A percentile compares a stretch with the other conserved stretches of the same genome.
phyloP scores from a whole-genome alignment of 2,888 invertebrate species.

The Coleophora deauratella region DNA sequence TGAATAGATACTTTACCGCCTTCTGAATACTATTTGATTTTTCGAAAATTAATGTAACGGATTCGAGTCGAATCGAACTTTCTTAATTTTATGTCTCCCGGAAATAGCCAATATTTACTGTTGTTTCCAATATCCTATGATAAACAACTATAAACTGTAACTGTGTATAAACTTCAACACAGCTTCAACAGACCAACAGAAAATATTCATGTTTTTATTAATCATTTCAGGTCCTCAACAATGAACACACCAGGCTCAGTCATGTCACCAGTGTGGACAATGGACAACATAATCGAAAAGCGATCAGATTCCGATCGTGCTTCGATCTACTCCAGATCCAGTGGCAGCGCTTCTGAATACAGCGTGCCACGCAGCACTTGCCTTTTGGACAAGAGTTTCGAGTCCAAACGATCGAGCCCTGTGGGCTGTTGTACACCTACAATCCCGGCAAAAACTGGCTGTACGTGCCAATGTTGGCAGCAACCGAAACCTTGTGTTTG shows the following conservation, averaged over 20 bases:
- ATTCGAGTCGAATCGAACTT: too few species aligned
- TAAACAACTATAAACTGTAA: too few species aligned
- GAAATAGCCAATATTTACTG: too few species aligned
- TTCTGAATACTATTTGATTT: too few species aligned
- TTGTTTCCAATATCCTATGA: too few species aligned
- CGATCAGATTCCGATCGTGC: slow-evolving; percentile 74
- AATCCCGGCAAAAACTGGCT: slow-evolving; percentile 70
- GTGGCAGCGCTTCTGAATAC: slow-evolving; percentile 79
- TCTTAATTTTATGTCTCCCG: too few species aligned
- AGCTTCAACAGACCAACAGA: too few species aligned
- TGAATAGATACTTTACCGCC: too few species aligned
- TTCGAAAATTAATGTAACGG: too few species aligned
- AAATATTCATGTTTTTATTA: too few species aligned
- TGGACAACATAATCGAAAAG: slow-evolving; percentile 67
- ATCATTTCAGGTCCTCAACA: slow-evolving; percentile 71
- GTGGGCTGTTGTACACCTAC: slow-evolving; percentile 70
- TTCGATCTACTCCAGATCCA: slow-evolving; percentile 78
- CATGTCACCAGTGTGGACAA: slow-evolving; percentile 75
- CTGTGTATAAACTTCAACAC: too few species aligned
- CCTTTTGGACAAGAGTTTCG: slow-evolving; percentile 65
- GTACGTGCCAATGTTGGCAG: slow-evolving; percentile 58
- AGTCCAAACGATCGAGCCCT: slow-evolving; percentile 55
- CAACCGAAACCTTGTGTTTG: slow-evolving; percentile 51
- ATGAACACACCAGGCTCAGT: slow-evolving; percentile 66
- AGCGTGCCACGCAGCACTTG: slow-evolving; percentile 70